These are phyloP conservation scores for Scaptomyza hsui DNA, from an alignment of 1,140 invertebrate genomes.

Conservation along the genomic window DNA sequence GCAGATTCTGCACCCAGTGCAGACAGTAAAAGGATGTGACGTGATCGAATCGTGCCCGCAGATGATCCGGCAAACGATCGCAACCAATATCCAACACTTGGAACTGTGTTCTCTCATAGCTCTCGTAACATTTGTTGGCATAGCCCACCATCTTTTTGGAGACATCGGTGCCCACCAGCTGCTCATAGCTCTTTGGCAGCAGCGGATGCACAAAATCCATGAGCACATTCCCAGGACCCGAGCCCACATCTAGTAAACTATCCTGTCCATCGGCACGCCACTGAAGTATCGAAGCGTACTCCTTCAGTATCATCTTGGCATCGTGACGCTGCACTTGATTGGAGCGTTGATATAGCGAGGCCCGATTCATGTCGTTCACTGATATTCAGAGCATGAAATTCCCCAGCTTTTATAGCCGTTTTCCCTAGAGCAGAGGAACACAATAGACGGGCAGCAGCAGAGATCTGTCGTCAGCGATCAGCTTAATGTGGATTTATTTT, in stretches of 20 bases:
- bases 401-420: constrained; percentile 59
- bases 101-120: constrained; percentile 85
- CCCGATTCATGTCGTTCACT: constrained; percentile 73
- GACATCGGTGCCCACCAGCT: constrained; percentile 88
- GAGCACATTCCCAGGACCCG: constrained; percentile 91
- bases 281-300: constrained; percentile 86
- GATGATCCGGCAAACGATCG: constrained; percentile 62
- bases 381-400: constrained; percentile 24
- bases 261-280: constrained; percentile 86
- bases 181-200: constrained; percentile 85
- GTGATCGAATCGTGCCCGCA: constrained; percentile 87
- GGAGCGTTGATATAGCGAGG: constrained; percentile 83
- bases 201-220: constrained; percentile 87
- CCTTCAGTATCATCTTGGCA: constrained; percentile 87
- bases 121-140: constrained; percentile 85
- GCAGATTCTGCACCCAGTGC: constrained; percentile 91
- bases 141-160: constrained; percentile 89
- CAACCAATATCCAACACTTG: constrained; percentile 87
- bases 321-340: constrained; percentile 89
- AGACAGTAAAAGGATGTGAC: constrained; percentile 92
- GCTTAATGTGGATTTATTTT: constrained; percentile 57
- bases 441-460: constrained; percentile 20
- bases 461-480: constrained; percentile 7
- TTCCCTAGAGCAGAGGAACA: neutral
- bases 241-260: constrained; percentile 90